These are phyloP conservation scores for Thripadectes ignobilis DNA, from an alignment of 2,797 vertebrate species.

Conservation along the genomic window DNA sequence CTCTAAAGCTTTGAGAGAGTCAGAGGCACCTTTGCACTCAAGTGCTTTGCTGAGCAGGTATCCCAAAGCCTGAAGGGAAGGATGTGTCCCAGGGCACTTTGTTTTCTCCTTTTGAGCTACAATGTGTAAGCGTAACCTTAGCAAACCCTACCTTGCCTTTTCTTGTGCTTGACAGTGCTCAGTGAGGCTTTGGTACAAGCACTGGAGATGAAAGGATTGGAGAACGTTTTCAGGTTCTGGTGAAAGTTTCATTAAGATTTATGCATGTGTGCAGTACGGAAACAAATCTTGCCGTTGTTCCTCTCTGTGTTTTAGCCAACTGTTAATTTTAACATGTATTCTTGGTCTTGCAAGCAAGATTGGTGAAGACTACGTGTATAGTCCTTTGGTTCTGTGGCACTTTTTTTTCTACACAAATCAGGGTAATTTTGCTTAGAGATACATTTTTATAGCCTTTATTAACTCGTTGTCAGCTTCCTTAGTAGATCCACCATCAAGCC, in stretches of 20 bases:
- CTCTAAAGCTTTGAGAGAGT: background rate
- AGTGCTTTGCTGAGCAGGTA: background rate
- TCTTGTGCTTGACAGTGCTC: background rate
- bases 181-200: background rate
- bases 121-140: accelerated
- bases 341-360: background rate
- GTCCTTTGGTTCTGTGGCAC: background rate
- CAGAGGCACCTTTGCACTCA: background rate
- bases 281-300: background rate
- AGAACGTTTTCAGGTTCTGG: background rate
- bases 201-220: background rate
- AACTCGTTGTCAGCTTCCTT: background rate
- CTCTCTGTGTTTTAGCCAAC: accelerated
- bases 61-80: background rate
- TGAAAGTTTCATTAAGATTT: background rate
- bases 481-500: background rate
- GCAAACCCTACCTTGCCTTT: background rate
- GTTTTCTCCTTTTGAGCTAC: background rate
- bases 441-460: background rate
- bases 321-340: background rate
- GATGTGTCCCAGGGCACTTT: background rate
- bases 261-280: accelerated
- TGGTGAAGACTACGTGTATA: background rate
- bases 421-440: background rate
- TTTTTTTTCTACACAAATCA: background rate